Evolutionary conservation across 2,797 vertebrate species (phyloP), one percentile per base, ranked within the genome.

Genomic region (Clarias platycephalus): DNA sequence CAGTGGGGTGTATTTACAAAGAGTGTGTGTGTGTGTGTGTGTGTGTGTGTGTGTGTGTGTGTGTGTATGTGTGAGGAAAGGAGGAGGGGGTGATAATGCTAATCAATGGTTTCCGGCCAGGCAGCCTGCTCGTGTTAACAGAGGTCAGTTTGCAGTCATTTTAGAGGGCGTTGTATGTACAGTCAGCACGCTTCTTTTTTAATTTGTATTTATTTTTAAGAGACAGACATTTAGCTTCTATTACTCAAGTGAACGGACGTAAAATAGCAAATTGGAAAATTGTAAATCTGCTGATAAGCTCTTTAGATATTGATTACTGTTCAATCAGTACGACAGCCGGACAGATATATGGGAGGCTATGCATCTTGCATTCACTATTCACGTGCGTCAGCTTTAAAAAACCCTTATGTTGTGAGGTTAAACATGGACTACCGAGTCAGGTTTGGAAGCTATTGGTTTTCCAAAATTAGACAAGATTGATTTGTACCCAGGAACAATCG

Each of bases 51-150:
- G 60, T 60, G 67, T 13, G 40, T 44, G 58, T 66, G 70, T 64
- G 70, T 60, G 60, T 60, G 67, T 13, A 28, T 44, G 58, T 66
- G 68, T 67, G 49, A 75, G 60, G 20, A 12, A 12, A 24, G 31
- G 5, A 16, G 3, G 57, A 2, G 9, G 28, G 70, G 20, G 53
- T 63, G 66, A 72, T 81, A 64, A 64, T 26, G 72, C 28, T 74
- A 83, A 74, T 85, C 80, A 86, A 70, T 86, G 63, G 63, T 44
- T 84, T 81, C 82, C 71, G 34, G 34, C 62, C 16, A 10, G 68
- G 20, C 57, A 58, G 78, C 70, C 70, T n/a, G 34, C 67, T 66
- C 34, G 57, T 3, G 22, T 76, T 34, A 77, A 37, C 55, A 77
- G 20, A 78, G 76, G 34, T 78, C 58, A 62, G 20, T 16, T 77